Base-by-base conservation (phyloP, 2,888 invertebrate genomes). In the Apamea crenata region DNA sequence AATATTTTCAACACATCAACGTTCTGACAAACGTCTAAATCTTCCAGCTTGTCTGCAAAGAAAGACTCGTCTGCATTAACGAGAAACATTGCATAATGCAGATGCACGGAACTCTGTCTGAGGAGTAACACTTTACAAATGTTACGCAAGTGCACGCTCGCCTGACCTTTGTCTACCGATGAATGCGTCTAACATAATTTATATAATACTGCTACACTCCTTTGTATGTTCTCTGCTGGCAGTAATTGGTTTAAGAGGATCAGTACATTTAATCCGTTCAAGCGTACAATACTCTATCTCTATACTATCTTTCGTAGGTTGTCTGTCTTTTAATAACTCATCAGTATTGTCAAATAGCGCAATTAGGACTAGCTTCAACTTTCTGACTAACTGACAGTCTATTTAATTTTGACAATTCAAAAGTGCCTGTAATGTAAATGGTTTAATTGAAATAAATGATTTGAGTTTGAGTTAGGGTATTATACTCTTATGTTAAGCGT, bases 151-250 rank as follows among this genome's bases (percentile, higher is more conserved):
- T 76, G 74, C 80, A 81, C 79, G 82, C 81, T 83, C 81, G 81
- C 78, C 91, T 93, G 93, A 94, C 94, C 94, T 94, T 94, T 94
- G 93, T 92, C 88, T 90, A 86, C 77, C 79, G 77, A 82, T 85
- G 87, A 85, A 87, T 87, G 78, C 78, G 73, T 82, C 80, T 84
- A 81, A 85, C 81, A 85, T 83, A 82, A 87, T 85, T 85, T 87
- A 85, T 87, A 84, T 87, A 87, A 87, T 85, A 87, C 80, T 78
- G 83, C 83, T 84, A 88, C 79, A 85, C 77, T 84, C 82, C 80
- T 84, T 86, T 89, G 84, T 84, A 74, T 82, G 80, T 88, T 74
- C 81, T 76, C 74, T 84, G 83, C 88, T 86, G 68, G 75, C 83
- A 81, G 83, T 91, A 91, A 90, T 91, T 91, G 89, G 88, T 84